Evolutionary conservation across 2,797 vertebrate genomes (phyloP).

Genomic region (Macroramphosus scolopax): DNA sequence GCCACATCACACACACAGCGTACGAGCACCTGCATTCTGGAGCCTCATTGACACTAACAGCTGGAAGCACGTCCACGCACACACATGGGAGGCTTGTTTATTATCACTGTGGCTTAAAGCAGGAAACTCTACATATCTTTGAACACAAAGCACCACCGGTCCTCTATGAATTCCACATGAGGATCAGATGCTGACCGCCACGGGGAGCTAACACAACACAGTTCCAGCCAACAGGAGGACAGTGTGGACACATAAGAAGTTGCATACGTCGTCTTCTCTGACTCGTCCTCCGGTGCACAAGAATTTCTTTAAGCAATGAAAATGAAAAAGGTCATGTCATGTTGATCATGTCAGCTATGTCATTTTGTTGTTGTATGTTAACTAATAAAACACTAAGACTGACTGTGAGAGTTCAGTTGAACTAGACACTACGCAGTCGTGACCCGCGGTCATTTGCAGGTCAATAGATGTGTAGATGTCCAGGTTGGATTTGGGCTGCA

Average conservation of each 20-base stretch:
- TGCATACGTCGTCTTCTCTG: slow-evolving; percentile 54
- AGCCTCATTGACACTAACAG: slow-evolving; percentile 17
- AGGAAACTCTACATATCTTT: slow-evolving; percentile 37
- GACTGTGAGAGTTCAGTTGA: too few species aligned
- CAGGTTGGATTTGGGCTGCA: too few species aligned
- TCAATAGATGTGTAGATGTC: too few species aligned
- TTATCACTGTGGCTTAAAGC: slow-evolving; percentile 42
- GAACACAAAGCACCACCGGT: slow-evolving; percentile 7
- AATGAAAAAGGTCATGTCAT: too few species aligned
- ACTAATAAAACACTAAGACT: too few species aligned
- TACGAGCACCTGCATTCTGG: slow-evolving; percentile 46
- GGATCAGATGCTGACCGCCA: slow-evolving; percentile 5
- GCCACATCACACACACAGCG: slow-evolving; percentile 7
- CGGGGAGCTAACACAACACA: slow-evolving; percentile 9
- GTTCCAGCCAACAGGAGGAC: slow-evolving; percentile 14
- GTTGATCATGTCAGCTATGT: too few species aligned
- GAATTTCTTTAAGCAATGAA: slow-evolving; percentile 62
- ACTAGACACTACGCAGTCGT: too few species aligned
- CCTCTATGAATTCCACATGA: slow-evolving; percentile 3
- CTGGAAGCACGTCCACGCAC: slow-evolving; percentile 19
- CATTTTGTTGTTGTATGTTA: too few species aligned
- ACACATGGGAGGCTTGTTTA: slow-evolving; percentile 15
- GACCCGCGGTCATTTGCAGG: too few species aligned
- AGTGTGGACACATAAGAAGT: not conserved
- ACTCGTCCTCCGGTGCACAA: slow-evolving; percentile 77